Evolutionary conservation across 2,888 invertebrate species (phyloP), one percentile per base, ranked within the genome.

Genomic region (Noctua pronuba): DNA sequence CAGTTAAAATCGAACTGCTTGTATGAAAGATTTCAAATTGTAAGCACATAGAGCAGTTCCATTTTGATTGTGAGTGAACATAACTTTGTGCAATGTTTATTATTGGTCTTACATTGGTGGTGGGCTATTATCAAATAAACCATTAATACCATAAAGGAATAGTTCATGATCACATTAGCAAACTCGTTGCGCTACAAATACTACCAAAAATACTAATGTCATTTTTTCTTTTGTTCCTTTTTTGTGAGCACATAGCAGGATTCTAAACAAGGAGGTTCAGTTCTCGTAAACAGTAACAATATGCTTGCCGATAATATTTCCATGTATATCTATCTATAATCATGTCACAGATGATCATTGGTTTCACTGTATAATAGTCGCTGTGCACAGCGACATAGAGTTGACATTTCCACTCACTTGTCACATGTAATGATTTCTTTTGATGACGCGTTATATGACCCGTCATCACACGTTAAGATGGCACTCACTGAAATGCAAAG

Each of bases 391-490:
- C 93, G 94, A 90, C 92, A 90, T 92, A 92, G 90, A 91, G 90
- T 92, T 91, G 88, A 92, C 92, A 91, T 92, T 92, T 93, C 97
- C 97, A 97, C 97, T 97, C 97, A 97, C 97, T 88, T 97, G 97
- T 97, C 97, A 97, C 97, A 97, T 97, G 97, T 97, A 97, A 97
- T 97, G 97, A 97, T 97, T 97, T 94, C 86, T 94, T 93, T 90
- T 89, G 90, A 91, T 92, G 93, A 91, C 92, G 94, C 91, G 92
- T 92, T 90, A 82, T 85, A 88, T 85, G 92, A 89, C 89, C 88
- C 94, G 93, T 91, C 91, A 91, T 91, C 90, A 84, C 90, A 88
- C 93, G 93, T 91, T 94, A 95, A 94, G 96, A 97, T 97, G 96
- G 95, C 97, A 97, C 96, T 97, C 97, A 97, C 97, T 97, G 97